Percentiles rank a stretch among this genome's conserved stretches.
Evolutionary conservation across 53 echinoderm and acorn worm species (phyloP).

Genomic region (Echinarachnius parma): DNA sequence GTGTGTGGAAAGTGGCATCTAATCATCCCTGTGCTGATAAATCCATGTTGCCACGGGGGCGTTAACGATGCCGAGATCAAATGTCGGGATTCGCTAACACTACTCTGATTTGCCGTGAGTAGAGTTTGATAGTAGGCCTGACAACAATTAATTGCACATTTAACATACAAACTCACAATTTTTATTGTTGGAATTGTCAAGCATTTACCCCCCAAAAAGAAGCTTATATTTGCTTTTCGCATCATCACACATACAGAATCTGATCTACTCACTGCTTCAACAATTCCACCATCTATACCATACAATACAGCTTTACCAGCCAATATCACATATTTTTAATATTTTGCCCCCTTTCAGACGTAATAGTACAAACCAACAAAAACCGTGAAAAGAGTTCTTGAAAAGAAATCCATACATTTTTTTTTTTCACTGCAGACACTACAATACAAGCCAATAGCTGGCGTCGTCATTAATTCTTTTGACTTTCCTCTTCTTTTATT

Average conservation of each 20-base stretch:
- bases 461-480: too few species aligned
- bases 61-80: slow-evolving; percentile 58
- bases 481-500: slow-evolving; percentile 5
- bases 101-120: slow-evolving; percentile 51
- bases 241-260: neutral
- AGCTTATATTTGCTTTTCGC: neutral
- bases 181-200: too few species aligned
- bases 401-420: too few species aligned
- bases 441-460: too few species aligned
- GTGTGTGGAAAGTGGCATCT: neutral
- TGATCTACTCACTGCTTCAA: too few species aligned
- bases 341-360: neutral
- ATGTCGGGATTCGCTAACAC: slow-evolving; percentile 84
- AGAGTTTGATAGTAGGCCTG: slow-evolving; percentile 94
- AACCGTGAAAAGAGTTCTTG: too few species aligned
- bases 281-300: neutral
- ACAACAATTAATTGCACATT: too few species aligned
- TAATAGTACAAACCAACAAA: too few species aligned
- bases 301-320: neutral
- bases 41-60: slow-evolving; percentile 55
- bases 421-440: too few species aligned
- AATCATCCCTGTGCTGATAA: slow-evolving; percentile 61
- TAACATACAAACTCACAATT: too few species aligned
- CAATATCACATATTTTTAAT: neutral
- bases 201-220: neutral